Evolutionary conservation across 2,113 vertebrate species (phyloP).

Genomic region (Microtus oregoni): DNA sequence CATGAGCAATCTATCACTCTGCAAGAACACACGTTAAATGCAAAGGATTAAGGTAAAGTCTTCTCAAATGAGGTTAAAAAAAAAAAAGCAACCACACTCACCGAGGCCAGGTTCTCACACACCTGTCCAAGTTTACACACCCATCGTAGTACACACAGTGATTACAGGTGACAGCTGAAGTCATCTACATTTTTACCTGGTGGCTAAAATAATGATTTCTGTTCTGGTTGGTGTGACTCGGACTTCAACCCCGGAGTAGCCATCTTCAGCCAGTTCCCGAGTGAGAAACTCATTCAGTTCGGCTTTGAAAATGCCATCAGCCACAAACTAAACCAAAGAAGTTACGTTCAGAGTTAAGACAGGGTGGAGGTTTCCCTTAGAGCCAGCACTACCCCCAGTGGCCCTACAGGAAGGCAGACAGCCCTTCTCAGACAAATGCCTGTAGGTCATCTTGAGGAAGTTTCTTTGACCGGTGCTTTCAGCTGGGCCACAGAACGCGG

Average conservation of each 20-base stretch:
- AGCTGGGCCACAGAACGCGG: conserved; percentile 86
- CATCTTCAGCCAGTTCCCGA: conserved; percentile 98
- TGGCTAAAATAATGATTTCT: conserved; percentile 99
- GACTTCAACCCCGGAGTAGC: conserved; percentile 98
- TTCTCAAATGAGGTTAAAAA: background rate
- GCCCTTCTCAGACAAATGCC: conserved; percentile 95
- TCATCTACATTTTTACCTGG: conserved; percentile 89
- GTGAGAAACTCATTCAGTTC: conserved; percentile 99
- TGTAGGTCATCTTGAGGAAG: conserved; percentile 87
- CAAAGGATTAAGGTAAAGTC: background rate
- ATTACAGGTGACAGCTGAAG: background rate
- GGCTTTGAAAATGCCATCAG: conserved; percentile 99
- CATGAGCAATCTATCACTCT: background rate
- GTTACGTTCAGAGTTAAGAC: background rate
- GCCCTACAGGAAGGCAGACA: background rate
- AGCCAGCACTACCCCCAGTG: fast-evolving
- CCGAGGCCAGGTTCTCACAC: background rate
- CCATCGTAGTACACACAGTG: background rate
- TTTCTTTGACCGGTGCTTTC: conserved; percentile 61
- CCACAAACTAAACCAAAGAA: conserved; percentile 92
- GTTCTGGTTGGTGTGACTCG: conserved; percentile 98
- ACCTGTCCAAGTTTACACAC: background rate
- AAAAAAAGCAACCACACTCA: background rate
- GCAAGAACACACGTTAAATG: background rate
- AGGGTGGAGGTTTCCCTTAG: background rate